phyloP scores from a whole-genome alignment of 2,113 vertebrate genomes.

The Ageneiosus marmoratus region DNA sequence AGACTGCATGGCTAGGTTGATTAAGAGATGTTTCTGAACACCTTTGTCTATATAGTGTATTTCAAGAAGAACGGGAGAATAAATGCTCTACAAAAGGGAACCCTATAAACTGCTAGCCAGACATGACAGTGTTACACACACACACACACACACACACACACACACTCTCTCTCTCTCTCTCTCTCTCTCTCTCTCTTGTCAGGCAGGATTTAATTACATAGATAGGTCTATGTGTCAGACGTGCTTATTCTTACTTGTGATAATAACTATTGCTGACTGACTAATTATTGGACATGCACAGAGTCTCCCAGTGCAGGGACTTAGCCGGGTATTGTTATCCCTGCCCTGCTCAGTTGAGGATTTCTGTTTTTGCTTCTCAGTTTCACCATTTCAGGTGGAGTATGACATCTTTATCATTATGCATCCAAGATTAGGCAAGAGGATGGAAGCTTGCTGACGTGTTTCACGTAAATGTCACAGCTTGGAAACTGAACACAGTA shows the following conservation, averaged over 20 bases:
- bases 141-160: background rate
- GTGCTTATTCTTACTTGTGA: constrained; percentile 46
- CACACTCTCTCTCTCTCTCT: constrained; percentile 42
- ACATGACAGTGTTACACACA: background rate
- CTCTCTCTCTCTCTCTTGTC: constrained; percentile 44
- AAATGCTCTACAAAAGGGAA: background rate
- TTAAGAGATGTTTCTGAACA: too few relatives aligned
- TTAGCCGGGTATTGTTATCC: constrained; percentile 8
- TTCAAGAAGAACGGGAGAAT: background rate
- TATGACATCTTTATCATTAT: constrained; percentile 48
- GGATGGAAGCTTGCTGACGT: constrained; percentile 15
- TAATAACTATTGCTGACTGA: constrained; percentile 51
- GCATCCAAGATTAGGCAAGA: constrained; percentile 8
- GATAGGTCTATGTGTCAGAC: constrained; percentile 55
- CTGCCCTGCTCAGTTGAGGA: constrained; percentile 9
- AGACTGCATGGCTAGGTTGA: too few relatives aligned
- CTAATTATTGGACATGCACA: constrained; percentile 48
- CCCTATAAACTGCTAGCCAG: background rate
- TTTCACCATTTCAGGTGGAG: constrained; percentile 33
- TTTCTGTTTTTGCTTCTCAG: constrained; percentile 41
- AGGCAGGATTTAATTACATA: constrained; percentile 65
- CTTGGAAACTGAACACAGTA: background rate
- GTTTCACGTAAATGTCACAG: constrained; percentile 41
- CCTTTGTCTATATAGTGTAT: too few relatives aligned
- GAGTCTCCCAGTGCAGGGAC: background rate